A percentile compares a stretch with the other conserved stretches of the same genome.
These are phyloP conservation scores for Ricordea florida DNA, from an alignment of 92 coral and sea anemone genomes.

Conservation along the genomic window DNA sequence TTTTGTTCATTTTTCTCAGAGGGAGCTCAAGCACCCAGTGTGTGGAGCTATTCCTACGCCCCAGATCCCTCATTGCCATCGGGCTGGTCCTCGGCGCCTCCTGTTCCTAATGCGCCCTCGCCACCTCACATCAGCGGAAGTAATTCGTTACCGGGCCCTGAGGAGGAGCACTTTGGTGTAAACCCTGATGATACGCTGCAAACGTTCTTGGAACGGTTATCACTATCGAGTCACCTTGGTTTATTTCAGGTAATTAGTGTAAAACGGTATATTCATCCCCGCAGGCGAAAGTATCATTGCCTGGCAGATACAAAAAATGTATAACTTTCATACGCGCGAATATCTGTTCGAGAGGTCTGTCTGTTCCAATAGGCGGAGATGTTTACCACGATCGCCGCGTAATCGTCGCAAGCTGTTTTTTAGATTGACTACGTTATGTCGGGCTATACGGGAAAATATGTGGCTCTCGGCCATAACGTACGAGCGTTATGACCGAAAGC, in stretches of 20 bases:
- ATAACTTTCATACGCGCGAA: too few species aligned
- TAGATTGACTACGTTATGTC: too few species aligned
- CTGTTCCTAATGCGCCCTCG: slow-evolving; percentile 66
- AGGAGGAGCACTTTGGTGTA: slow-evolving; percentile 68
- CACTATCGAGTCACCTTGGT: slow-evolving; percentile 93
- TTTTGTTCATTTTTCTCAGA: slow-evolving; percentile 30
- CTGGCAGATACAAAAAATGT: too few species aligned
- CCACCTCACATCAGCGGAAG: slow-evolving; percentile 72
- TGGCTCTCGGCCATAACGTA: too few species aligned
- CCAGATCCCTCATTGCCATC: slow-evolving; percentile 84
- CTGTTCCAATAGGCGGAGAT: too few species aligned
- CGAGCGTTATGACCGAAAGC: not conserved
- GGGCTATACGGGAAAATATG: too few species aligned
- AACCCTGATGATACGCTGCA: slow-evolving; percentile 90
- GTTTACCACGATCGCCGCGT: too few species aligned
- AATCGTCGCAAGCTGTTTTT: too few species aligned
- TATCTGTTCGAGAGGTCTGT: too few species aligned
- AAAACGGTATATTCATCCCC: not conserved
- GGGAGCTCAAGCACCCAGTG: slow-evolving; percentile 83
- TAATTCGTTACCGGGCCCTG: slow-evolving; percentile 76
- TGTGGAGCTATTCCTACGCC: slow-evolving; percentile 88
- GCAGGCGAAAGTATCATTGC: too few species aligned
- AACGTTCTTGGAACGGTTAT: slow-evolving; percentile 92
- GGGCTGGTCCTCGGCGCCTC: slow-evolving; percentile 92
- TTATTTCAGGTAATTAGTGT: slow-evolving; percentile 88